Evolutionary conservation across 2,113 vertebrate genomes (phyloP), one percentile per base, ranked within the genome.

Genomic region (Butorides virescens): DNA sequence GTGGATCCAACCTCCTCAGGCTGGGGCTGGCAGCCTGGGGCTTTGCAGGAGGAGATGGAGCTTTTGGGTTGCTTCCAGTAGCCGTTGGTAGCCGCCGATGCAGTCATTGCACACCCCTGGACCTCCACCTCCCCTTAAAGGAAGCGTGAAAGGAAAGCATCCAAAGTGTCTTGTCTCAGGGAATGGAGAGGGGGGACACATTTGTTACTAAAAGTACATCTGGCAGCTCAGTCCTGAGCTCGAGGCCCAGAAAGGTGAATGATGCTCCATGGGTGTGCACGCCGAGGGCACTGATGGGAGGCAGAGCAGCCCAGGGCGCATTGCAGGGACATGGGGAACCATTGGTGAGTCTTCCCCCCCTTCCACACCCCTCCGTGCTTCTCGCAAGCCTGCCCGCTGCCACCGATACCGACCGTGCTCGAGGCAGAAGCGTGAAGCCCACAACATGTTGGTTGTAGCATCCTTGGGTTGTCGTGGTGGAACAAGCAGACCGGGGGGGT

Each of bases 391-490:
- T 37, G 58, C 4, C 1, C 9, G 2, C 17, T 22, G 1, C 18
- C 34, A 1, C 6, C 6, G 6, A 4, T 7, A 21, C 21, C 14
- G 36, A 0, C 2, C 9, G 21, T 4, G 21, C 68, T 62, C 1
- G 0, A 47, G 78, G 19, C 7, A 17, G 36, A 34, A 29, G 13
- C 5, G 3, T 7, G 17, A 42, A 73, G 18, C 50, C 42, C n/a
- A 13, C 0, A 0, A 2, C 1, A 1, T n/a, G 8, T 7, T 21
- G 74, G 49, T 63, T 13, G 2, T 25, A 50, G 30, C 65, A 27
- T 1, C 47, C 37, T 9, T 3, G 22, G 59, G 49, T 2, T 0
- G 1, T 1, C 15, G 56, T 42, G 36, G 70, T 72, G 56, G 25
- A 39, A 17, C 12, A 13, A 42, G 85, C 29, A 5, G 49, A 37